A percentile compares a stretch with the other conserved stretches of the same genome.
Evolutionary conservation across 2,113 vertebrate genomes (phyloP).

Genomic region (Halcyon senegalensis): DNA sequence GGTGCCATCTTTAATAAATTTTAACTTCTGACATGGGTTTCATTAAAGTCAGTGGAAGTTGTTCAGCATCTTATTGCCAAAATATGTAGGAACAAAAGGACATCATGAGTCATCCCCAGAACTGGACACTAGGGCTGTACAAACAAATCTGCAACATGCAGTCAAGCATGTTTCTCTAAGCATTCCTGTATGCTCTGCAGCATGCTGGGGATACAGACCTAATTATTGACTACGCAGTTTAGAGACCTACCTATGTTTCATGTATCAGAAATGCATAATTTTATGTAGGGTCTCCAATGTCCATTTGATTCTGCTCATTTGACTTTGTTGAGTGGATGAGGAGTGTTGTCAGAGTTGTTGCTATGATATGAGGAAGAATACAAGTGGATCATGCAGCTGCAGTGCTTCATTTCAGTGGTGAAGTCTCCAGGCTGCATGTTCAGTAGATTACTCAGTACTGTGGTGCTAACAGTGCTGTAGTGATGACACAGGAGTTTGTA

Average conservation of each 20-base stretch:
- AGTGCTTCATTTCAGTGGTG: not conserved
- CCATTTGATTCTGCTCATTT: not conserved
- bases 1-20: not conserved
- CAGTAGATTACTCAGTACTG: not conserved
- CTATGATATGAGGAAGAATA: not conserved
- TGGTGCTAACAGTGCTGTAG: not conserved
- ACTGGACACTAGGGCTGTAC: not conserved
- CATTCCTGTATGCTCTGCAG: not conserved
- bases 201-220: not conserved
- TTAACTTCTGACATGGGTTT: not conserved
- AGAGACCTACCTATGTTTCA: not conserved
- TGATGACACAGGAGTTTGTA: not conserved
- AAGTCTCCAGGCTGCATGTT: not conserved
- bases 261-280: not conserved
- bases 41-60: not conserved
- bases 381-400: not conserved
- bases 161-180: accelerated
- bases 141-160: not conserved
- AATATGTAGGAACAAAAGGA: not conserved
- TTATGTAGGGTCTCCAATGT: accelerated
- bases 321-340: not conserved
- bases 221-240: not conserved
- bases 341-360: not conserved
- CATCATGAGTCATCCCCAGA: not conserved
- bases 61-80: not conserved